These are phyloP conservation scores for Alsophila aescularia DNA, from an alignment of 2,888 invertebrate species.

Conservation along the genomic window DNA sequence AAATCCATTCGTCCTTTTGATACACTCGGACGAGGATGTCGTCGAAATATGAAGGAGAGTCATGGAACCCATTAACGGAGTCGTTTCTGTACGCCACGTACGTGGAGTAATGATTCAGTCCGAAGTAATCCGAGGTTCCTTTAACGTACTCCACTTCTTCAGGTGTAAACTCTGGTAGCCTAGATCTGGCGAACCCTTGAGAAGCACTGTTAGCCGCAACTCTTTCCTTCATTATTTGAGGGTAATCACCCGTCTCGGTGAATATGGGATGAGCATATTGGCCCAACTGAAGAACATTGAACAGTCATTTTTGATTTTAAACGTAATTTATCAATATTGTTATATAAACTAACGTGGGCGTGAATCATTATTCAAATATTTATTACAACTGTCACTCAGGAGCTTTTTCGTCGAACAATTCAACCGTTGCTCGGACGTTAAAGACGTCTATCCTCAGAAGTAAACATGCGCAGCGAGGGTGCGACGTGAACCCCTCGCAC, in stretches of 20 bases:
- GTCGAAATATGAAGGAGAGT: conserved; percentile 45
- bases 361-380: too few species aligned
- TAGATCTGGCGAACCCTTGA: conserved; percentile 52
- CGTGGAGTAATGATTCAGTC: conserved; percentile 87
- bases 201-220: conserved; percentile 62
- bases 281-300: conserved; percentile 56
- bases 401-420: too few species aligned
- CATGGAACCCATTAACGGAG: conserved; percentile 35
- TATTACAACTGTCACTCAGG: too few species aligned
- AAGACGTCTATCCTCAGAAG: too few species aligned
- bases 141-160: conserved; percentile 52
- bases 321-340: too few species aligned
- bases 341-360: too few species aligned
- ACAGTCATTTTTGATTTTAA: too few species aligned
- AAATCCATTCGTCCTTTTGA: conserved; percentile 34
- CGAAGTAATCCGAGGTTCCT: conserved; percentile 62
- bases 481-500: too few species aligned
- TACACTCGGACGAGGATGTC: conserved; percentile 14
- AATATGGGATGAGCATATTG: conserved; percentile 75
- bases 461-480: too few species aligned
- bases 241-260: conserved; percentile 74
- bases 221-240: conserved; percentile 64
- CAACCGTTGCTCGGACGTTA: too few species aligned
- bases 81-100: conserved; percentile 49
- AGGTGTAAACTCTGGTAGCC: conserved; percentile 52